Evolutionary conservation across 2,797 vertebrate species (phyloP), one percentile per base, ranked within the genome.

Genomic region (Thalassophryne amazonica): DNA sequence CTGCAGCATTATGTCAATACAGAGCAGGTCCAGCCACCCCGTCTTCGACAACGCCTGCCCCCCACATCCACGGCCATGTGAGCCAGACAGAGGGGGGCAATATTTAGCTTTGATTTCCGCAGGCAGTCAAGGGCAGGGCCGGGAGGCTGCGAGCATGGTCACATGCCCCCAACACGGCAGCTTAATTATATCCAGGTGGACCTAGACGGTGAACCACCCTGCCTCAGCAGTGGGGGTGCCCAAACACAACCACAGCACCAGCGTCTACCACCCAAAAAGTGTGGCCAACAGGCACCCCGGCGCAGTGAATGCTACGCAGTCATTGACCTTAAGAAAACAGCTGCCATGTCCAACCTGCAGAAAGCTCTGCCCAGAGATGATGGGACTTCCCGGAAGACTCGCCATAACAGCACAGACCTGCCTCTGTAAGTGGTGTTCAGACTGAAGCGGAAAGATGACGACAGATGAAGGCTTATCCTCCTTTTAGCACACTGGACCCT

Each of bases 171-270:
- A 60, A 73, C 89, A 51, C 86, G 94, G 80, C 96, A 98, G 86
- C 94, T 99, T 88, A 99, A 99, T 83, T 99, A 99, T 81, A 97
- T 99, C 89, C 97, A 99, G 85, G 97, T 99, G 78, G 97, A 99
- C 85, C 85, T 99, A 70, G 95, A 99, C 61, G 92, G 87, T 41
- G 81, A 94, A 52, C 51, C 81, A 50, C 79, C 80, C 55, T 89
- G 93, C 87, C 80, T 86, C 61, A 1, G 78, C 36, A 52, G 19
- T 7, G 61, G 80, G 76, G 82, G 79, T 85, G 69, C 65, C 69
- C 74, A 80, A 66, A 34, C 50, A 49, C 88, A 84, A 79, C 81
- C 62, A 37, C 92, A 82, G 76, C 10, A 90, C 87, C 60, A 81
- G 62, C 37, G 80, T 71, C 77, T 80, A 64, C 14, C 80, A 62